Base-by-base conservation (phyloP, 2,797 vertebrate species). In the Phaenicophaeus curvirostris region DNA sequence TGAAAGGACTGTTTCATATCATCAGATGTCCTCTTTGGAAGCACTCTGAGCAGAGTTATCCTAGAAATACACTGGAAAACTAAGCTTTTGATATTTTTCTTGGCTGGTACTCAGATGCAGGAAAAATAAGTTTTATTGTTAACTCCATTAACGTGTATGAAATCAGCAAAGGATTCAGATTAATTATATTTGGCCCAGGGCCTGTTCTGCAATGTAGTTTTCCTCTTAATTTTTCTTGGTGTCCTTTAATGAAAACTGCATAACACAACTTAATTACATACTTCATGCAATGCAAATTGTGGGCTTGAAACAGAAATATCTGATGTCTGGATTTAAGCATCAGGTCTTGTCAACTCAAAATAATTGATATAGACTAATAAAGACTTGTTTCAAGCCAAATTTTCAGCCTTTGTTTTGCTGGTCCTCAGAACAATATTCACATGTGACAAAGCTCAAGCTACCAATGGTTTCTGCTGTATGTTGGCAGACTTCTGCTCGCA, bases 21-120 rank as follows among this genome's bases (percentile, higher is more conserved):
- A 62, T 87, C 54, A 53, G 41, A 78, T 73, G 37, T 77, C 28
- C 51, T 90, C 44, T 61, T 79, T 28, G 25, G 90, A 95, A 95
- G 42, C 27, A 71, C 11, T 89, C 65, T 46, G 79, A 79, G 15
- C 58, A 55, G 76, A 50, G 33, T 93, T 90, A 48, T 79, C 85
- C 11, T 73, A 92, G 74, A 95, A 82, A 71, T 85, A 63, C 53
- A 31, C 46, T 57, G 66, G 46, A 85, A 92, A 92, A 89, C 16
- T 69, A 78, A 94, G 58, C 37, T 90, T 89, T 93, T 75, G 42
- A 13, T 93, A 50, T 92, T 95, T 94, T 87, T 86, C 44, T 90
- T 89, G 77, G 75, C 72, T 92, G 13, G 37, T 91, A 53, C 33
- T 87, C 51, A 85, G 30, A 41, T 61, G n/a, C 27, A 44, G 57